Percentiles rank a stretch among this genome's conserved stretches.
Evolutionary conservation across 1,140 invertebrate genomes (phyloP).

Genomic region (Orius laevigatus): DNA sequence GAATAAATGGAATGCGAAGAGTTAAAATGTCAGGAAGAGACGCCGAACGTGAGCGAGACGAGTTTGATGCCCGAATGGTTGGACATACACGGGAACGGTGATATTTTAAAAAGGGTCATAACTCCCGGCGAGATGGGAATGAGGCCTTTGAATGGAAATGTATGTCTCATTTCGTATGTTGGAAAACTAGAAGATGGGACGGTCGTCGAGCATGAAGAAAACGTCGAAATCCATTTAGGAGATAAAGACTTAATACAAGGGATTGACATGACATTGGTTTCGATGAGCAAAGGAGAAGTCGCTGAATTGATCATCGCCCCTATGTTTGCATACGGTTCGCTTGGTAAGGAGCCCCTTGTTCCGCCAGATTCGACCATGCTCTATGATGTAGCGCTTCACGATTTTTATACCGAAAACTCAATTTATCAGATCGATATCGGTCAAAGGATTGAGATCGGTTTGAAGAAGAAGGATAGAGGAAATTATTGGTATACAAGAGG

Average conservation of each 20-base stretch:
- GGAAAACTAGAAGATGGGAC: conserved; percentile 46
- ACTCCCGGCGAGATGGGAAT: conserved; percentile 39
- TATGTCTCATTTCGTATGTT: conserved; percentile 48
- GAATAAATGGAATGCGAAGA: too few species aligned
- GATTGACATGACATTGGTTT: conserved; percentile 58
- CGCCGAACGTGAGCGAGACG: too few species aligned
- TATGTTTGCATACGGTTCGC: conserved; percentile 55
- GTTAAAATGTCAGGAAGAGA: too few species aligned
- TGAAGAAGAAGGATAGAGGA: conserved; percentile 58
- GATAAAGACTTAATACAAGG: conserved; percentile 70
- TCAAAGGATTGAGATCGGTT: conserved; percentile 44
- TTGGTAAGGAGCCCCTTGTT: conserved; percentile 46
- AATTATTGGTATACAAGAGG: conserved; percentile 75
- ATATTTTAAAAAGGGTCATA: conserved; percentile 46
- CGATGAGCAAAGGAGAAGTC: conserved; percentile 69
- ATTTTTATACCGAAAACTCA: conserved; percentile 42
- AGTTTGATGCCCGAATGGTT: conserved; percentile 32
- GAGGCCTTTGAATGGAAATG: conserved; percentile 46
- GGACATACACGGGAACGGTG: conserved; percentile 51
- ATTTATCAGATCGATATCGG: conserved; percentile 38
- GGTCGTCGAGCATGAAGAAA: conserved; percentile 45
- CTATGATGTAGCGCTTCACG: conserved; percentile 51
- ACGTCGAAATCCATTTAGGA: conserved; percentile 52
- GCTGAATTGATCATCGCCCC: conserved; percentile 49
- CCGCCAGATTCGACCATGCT: conserved; percentile 41